Evolutionary conservation across 2,888 invertebrate species (phyloP).

Genomic region (Trachelus iudaicus): DNA sequence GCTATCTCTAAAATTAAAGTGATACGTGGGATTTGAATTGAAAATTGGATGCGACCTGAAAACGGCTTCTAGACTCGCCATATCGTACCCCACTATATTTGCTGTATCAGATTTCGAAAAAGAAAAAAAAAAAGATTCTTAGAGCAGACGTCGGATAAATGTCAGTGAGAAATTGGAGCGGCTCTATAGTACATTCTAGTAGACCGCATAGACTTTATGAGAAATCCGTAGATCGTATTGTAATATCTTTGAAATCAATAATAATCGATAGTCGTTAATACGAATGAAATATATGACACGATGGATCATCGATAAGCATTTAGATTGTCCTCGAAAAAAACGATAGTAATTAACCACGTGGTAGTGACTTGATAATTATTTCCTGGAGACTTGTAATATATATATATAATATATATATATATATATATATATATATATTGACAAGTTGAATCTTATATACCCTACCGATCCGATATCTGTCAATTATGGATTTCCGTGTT

Average conservation of each 20-base stretch:
- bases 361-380: not conserved
- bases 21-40: not conserved
- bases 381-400: not conserved
- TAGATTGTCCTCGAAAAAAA: not conserved
- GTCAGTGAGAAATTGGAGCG: not conserved
- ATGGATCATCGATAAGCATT: not conserved
- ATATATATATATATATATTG: not conserved
- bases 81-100: not conserved
- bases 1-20: conserved; percentile 5
- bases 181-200: not conserved
- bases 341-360: not conserved
- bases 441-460: not conserved
- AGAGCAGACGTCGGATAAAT: not conserved
- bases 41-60: not conserved
- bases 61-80: not conserved
- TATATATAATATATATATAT: not conserved
- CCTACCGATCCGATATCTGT: not conserved
- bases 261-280: not conserved
- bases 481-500: not conserved
- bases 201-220: not conserved
- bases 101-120: not conserved
- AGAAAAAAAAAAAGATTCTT: not conserved
- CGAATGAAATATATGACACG: not conserved
- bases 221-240: not conserved
- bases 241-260: not conserved